Percentiles rank a stretch among this genome's conserved stretches.
phyloP scores from a whole-genome alignment of 2,113 vertebrate species.

The Origma solitaria region DNA sequence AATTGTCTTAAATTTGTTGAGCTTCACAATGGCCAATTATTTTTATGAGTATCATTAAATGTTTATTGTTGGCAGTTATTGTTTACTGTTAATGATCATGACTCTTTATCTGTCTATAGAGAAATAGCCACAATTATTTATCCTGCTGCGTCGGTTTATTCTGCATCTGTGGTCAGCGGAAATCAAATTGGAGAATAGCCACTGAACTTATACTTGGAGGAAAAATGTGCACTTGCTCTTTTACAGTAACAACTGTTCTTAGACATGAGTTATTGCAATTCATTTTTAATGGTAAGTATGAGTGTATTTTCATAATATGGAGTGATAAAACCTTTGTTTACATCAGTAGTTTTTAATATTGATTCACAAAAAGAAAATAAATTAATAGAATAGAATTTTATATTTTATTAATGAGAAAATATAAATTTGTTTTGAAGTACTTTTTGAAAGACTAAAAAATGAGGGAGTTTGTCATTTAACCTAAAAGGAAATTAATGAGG shows the following conservation, averaged over 20 bases:
- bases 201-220: neutral
- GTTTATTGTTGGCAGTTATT: conserved; percentile 23
- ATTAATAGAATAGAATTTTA: neutral
- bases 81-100: conserved; percentile 7
- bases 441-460: neutral
- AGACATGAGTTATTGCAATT: neutral
- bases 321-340: neutral
- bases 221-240: neutral
- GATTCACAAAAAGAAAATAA: neutral
- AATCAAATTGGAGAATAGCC: neutral
- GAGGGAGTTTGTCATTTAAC: neutral
- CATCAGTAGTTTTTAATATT: neutral
- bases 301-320: neutral
- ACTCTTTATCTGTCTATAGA: neutral
- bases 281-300: neutral
- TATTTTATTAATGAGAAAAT: neutral
- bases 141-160: neutral
- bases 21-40: neutral
- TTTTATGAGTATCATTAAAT: conserved; percentile 5
- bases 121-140: neutral
- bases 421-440: neutral
- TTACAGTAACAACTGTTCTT: neutral
- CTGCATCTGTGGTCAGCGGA: neutral
- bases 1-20: neutral
- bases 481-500: neutral